Base-by-base conservation (phyloP, 2,797 vertebrate species). In the Pygocentrus nattereri region DNA sequence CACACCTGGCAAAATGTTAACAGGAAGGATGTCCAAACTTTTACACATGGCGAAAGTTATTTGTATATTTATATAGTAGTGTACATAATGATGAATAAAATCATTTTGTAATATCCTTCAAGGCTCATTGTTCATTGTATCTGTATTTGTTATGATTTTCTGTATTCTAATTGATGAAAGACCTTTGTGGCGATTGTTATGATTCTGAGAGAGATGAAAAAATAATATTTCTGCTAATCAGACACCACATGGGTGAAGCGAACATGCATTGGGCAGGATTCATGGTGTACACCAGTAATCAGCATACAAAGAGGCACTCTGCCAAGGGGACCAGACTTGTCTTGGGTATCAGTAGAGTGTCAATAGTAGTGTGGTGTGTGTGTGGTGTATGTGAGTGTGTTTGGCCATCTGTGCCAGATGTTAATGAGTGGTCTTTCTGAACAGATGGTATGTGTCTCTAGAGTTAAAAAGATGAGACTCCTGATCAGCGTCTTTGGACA, bases 321-420 rank as follows among this genome's bases (percentile, higher is more conserved):
- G 50, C 15, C 25, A 62, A 34, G 18, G 62, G 30, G 34, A 76
- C 65, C 41, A 68, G 76, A 72, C 41, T 65, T 65, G 47, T 58
- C 27, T n/a, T 76, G 56, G 72, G 38, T 79, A 56, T 79, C 73
- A 81, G 68, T 50, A 54, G 69, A 25, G 23, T 84, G 74, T 74
- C 72, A 70, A 50, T 70, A 49, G 41, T 44, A 12, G 50, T 76
- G 68, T 76, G 59, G 80, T 85, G 76, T 73, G 80, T n/a, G 80
- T 88, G 64, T 84, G 84, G 80, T 86, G 76, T 72, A 79, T 82
- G 23, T 85, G 64, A 87, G 85, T 86, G 80, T 80, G 81, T 83
- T 86, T 67, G 84, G 38, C 85, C 87, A 90, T 91, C 87, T 90
- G 90, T 82, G 64, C 89, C 93, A 94, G 92, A 93, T 93, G 91